Base-by-base conservation (phyloP, 2,888 invertebrate species). In the Empis stercorea region DNA sequence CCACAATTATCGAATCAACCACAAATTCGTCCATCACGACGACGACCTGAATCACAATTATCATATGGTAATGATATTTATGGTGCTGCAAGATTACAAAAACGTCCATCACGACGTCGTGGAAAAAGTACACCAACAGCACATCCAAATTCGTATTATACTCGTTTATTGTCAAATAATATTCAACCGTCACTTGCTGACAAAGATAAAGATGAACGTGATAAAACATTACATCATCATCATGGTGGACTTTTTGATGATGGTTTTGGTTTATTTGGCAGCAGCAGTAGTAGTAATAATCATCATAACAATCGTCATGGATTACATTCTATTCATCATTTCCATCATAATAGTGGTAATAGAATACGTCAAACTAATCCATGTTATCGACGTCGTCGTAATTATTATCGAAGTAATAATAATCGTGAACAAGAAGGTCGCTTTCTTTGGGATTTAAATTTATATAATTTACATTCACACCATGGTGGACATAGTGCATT, bases 381-480 rank as follows among this genome's bases (percentile, higher is more conserved):
- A 9, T 40, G 40, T 27, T 40, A 40, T 40, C 20, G 40, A 1
- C 23, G 14, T 17, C 23, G n/a, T 20, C 11, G 27, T n/a, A 4
- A 13, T 10, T 13, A 11, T 11, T 2, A 4, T 17, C 6, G 14
- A 13, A 20, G 6, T 20, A 17, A 17, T 13, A 7, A 10, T 14
- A n/a, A 20, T n/a, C 27, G 44, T 15, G 30, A 48, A 36, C n/a
- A 38, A 17, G 48, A 30, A 14, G 51, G 51, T 16, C 34, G 51
- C 39, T 48, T 48, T n/a, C 38, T 51, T 13, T 51, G 51, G 51
- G 51, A 51, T 36, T 27, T 51, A n/a, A 51, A 51, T 34, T 40
- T 51, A 5, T 46, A 41, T 20, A 51, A 51, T 14, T n/a, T 40
- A 27, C 40, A 14, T n/a, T 4, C 40, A 9, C 20, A 23, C 3